A percentile compares a stretch with the other conserved stretches of the same genome.
These are phyloP conservation scores for Corydoras maculifer DNA, from an alignment of 2,113 vertebrate genomes.

Conservation along the genomic window DNA sequence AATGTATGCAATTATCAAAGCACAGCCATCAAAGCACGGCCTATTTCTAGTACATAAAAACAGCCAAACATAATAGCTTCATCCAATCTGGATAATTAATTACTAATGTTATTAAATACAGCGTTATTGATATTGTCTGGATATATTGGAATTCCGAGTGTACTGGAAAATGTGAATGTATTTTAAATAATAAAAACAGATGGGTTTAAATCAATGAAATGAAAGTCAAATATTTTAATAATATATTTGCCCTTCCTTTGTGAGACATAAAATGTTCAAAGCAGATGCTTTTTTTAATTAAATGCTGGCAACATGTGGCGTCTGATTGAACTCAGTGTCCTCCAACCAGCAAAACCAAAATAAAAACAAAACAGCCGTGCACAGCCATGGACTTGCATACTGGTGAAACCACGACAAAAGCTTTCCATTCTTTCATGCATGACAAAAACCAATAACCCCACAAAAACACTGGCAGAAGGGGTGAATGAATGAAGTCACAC, in stretches of 20 bases:
- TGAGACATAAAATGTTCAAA: conserved; percentile 52
- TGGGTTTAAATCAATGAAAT: not conserved
- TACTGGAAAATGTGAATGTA: too few relatives aligned
- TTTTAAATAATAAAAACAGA: not conserved
- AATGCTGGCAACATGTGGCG: conserved; percentile 45
- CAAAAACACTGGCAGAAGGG: conserved; percentile 39
- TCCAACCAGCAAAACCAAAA: conserved; percentile 45
- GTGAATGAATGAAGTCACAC: conserved; percentile 53
- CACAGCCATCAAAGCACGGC: too few relatives aligned
- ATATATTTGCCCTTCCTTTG: conserved; percentile 13
- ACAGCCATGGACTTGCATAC: conserved; percentile 45
- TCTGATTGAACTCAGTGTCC: conserved; percentile 48
- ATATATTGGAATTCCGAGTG: too few relatives aligned
- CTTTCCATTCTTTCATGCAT: conserved; percentile 50
- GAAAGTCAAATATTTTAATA: not conserved
- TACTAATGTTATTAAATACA: too few relatives aligned
- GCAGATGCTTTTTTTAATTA: conserved; percentile 55
- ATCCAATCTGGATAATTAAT: too few relatives aligned
- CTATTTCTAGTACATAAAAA: too few relatives aligned
- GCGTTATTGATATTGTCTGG: too few relatives aligned
- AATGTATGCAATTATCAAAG: too few relatives aligned
- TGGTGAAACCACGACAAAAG: conserved; percentile 47
- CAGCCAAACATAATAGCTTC: too few relatives aligned
- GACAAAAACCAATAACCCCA: conserved; percentile 50
- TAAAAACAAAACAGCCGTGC: conserved; percentile 41